A percentile compares a stretch with the other conserved stretches of the same genome.
phyloP scores from a whole-genome alignment of 2,797 vertebrate species.

The Selene dorsalis region DNA sequence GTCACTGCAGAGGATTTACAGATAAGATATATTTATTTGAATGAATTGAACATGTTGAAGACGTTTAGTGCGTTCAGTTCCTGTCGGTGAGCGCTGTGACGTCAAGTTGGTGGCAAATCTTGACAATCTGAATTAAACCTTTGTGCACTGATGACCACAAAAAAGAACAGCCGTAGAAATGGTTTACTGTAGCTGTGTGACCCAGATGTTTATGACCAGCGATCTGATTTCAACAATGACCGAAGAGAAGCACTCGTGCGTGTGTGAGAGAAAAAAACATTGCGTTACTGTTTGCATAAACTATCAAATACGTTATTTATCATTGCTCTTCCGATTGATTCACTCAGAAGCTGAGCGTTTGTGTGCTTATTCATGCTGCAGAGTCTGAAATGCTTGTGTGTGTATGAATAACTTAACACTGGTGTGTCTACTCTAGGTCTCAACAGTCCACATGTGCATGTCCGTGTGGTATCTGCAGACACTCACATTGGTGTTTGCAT shows the following conservation, averaged over 20 bases:
- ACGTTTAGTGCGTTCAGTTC: too few species aligned
- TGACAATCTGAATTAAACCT: slow-evolving; percentile 38
- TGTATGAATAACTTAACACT: slow-evolving; percentile 56
- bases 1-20: slow-evolving; percentile 4
- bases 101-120: neutral
- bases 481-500: slow-evolving; percentile 66
- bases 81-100: neutral
- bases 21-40: too few species aligned
- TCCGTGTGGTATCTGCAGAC: slow-evolving; percentile 74
- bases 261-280: neutral
- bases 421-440: slow-evolving; percentile 40
- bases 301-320: slow-evolving; percentile 17
- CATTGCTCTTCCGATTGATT: slow-evolving; percentile 29
- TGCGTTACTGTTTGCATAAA: slow-evolving; percentile 2
- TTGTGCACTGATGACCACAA: neutral
- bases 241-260: slow-evolving; percentile 6
- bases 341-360: slow-evolving; percentile 33
- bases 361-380: slow-evolving; percentile 42
- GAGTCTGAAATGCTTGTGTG: slow-evolving; percentile 16
- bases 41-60: too few species aligned
- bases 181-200: slow-evolving; percentile 6
- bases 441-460: slow-evolving; percentile 54
- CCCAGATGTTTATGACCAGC: slow-evolving; percentile 30
- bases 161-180: slow-evolving; percentile 7
- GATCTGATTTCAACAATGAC: slow-evolving; percentile 19